Base-by-base conservation (phyloP, 2,797 vertebrate genomes). In the Brotula barbata region DNA sequence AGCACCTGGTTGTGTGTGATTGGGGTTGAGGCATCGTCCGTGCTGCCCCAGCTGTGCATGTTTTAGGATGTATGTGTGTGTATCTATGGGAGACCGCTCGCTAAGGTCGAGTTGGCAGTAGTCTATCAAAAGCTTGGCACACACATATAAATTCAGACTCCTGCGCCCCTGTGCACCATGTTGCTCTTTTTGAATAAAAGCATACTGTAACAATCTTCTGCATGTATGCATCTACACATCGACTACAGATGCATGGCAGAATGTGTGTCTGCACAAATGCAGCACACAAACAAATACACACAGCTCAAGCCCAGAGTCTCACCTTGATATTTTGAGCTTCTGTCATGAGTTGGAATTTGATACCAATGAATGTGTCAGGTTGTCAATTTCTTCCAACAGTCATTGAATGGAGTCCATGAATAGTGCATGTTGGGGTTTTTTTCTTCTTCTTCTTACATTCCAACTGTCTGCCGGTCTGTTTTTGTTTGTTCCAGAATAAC, bases 401-500 rank as follows among this genome's bases (percentile, higher is more conserved):
- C 81, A 89, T 87, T 87, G 85, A 89, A 82, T 81, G 77, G 80
- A 82, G 82, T 81, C 84, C 87, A 90, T 91, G 89, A 91, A 93
- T 92, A 90, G 87, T 92, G 86, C 71, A 91, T 91, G 88, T 87
- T 91, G 83, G n/a, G n/a, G n/a, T n/a, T n/a, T n/a, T n/a, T n/a
- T n/a, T n/a, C 89, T 90, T 88, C 87, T 79, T 87, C 84, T 91
- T 82, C 4, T 82, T 81, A 80, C 75, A 85, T 87, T 87, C 82
- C 81, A 85, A 85, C 80, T 83, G 84, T 89, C 89, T 91, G 86
- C 73, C 71, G 81, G 76, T 83, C 82, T 84, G 71, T 78, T 87
- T 83, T 82, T 85, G 77, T 89, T 85, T 89, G 85, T 87, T 86
- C 73, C 81, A 80, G 85, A 87, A 84, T 76, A 88, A 81, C 78